Base-by-base conservation (phyloP, 1,140 invertebrate genomes). In the Brevipalpus yothersi region DNA sequence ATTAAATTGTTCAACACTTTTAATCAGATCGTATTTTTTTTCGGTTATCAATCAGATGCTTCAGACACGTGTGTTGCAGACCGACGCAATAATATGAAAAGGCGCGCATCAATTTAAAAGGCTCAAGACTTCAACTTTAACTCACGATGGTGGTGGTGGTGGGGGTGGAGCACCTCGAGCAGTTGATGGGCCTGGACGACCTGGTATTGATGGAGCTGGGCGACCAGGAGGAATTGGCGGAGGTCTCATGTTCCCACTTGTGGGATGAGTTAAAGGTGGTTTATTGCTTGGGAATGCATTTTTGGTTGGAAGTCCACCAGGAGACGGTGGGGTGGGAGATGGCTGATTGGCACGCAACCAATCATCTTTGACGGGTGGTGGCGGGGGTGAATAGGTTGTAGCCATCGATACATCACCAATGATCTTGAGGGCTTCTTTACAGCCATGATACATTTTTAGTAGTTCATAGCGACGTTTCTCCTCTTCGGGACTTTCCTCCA, bases 391-490 rank as follows among this genome's bases (percentile, higher is more conserved):
- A 60, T 84, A 82, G 47, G 92, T 87, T 1, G 92, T 97, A 23
- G 86, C 85, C 81, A 93, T 93, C 11, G 88, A 91, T 17, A 98
- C 92, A 72, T 98, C 93, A 61, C 89, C 88, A 71, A 99, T 99
- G 64, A 99, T 98, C 66, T 79, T 78, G 60, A 99, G 74, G 10
- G 93, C 88, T 73, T 99, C 93, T 75, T 98, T 97, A 71, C 92
- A 97, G n/a, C 93, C 92, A 70, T 97, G 92, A 74, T 99, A 99
- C 92, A 99, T 98, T 59, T 92, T 79, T 64, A 99, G 73, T 80
- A 96, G 87, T 74, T 99, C 94, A 72, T 99, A 93, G 61, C 95
- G 80, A 71, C 93, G 91, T 66, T 84, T 78, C 7, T 91, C 91
- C 71, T 97, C 94, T 70, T 97, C 91, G 10, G 84, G 82, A 8